phyloP scores from a whole-genome alignment of 2,888 invertebrate species.

The Epinotia brunnichana region DNA sequence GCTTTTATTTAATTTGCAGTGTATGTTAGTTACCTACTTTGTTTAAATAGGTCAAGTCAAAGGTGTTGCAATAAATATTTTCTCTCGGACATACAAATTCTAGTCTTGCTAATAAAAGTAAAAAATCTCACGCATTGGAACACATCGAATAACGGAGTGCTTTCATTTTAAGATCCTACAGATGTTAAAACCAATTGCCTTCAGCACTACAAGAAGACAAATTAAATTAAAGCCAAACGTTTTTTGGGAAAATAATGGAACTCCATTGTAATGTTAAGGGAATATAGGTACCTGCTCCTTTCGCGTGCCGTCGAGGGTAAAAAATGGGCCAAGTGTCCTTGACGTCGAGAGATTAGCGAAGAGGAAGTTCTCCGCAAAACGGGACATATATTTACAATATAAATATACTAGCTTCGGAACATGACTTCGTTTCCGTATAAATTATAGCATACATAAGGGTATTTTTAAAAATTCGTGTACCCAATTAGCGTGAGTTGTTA shows the following conservation, averaged over 20 bases:
- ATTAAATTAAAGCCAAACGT: conserved; percentile 27
- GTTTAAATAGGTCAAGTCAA: too few species aligned
- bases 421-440: not conserved
- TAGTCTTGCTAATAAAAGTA: too few species aligned
- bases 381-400: conserved; percentile 18
- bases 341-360: conserved; percentile 9
- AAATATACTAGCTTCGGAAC: not conserved
- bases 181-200: not conserved
- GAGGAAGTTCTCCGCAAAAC: conserved; percentile 8
- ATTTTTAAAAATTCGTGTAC: too few species aligned
- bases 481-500: too few species aligned
- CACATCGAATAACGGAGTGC: too few species aligned
- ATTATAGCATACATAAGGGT: too few species aligned
- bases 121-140: too few species aligned
- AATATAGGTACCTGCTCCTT: conserved; percentile 24
- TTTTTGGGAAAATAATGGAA: conserved; percentile 25
- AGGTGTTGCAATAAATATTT: too few species aligned
- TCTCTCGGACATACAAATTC: too few species aligned
- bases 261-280: conserved; percentile 27
- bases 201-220: conserved; percentile 9
- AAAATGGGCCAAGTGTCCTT: conserved; percentile 34
- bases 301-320: conserved; percentile 24
- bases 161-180: not conserved
- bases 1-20: too few species aligned
- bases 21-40: too few species aligned